Conservation (phyloP, 2,888 invertebrate species). For the Drosophila neutralis region DNA sequence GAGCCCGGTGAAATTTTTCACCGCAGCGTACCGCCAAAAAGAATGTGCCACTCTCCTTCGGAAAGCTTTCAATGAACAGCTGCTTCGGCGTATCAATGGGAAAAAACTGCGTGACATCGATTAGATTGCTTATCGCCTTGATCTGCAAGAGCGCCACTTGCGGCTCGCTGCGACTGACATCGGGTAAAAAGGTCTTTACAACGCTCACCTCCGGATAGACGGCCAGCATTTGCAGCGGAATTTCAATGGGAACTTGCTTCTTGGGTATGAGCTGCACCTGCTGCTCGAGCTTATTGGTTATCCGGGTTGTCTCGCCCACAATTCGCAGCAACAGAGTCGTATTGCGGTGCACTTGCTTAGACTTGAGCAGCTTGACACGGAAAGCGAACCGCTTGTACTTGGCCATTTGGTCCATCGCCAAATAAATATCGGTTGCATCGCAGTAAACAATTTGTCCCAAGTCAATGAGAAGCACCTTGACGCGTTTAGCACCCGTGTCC, state of each 20-base stretch:
- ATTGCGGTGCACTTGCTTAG: constrained; percentile 18
- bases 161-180: constrained; percentile 10
- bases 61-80: constrained; percentile 1
- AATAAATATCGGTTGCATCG: constrained; percentile 30
- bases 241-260: constrained; percentile 24
- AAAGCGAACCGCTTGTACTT: constrained; percentile 42
- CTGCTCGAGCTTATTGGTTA: constrained; percentile 28
- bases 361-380: constrained; percentile 21
- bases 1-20: constrained; percentile 37
- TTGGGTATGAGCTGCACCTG: constrained; percentile 37
- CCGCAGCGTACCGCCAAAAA: constrained; percentile 41
- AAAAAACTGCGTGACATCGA: constrained; percentile 20
- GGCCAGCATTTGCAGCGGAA: constrained; percentile 47
- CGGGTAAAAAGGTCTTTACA: constrained; percentile 16
- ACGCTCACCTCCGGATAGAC: constrained; percentile 36
- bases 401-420: constrained; percentile 24
- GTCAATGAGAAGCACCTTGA: constrained; percentile 50
- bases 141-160: constrained; percentile 46
- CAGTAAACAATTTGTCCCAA: constrained; percentile 17
- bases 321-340: constrained; percentile 23
- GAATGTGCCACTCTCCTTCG: constrained; percentile 9
- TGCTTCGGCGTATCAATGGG: not conserved
- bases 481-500: not conserved
- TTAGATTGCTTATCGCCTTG: constrained; percentile 25
- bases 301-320: constrained; percentile 26